These are phyloP conservation scores for Origma solitaria DNA, from an alignment of 2,113 vertebrate species.

Conservation along the genomic window DNA sequence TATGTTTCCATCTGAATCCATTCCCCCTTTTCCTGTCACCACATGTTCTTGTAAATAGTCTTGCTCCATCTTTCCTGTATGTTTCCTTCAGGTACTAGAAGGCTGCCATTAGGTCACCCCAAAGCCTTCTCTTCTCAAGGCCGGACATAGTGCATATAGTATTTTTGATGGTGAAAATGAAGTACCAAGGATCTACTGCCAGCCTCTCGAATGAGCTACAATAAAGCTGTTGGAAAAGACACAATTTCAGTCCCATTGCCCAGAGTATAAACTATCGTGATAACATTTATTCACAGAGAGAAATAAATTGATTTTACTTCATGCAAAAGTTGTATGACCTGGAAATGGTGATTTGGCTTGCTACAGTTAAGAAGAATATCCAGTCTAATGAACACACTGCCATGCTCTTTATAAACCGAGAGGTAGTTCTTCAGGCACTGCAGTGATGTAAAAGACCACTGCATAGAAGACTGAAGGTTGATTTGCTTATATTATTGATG, in stretches of 20 bases:
- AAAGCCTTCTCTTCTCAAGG: background rate
- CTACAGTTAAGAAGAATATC: background rate
- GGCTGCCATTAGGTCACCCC: background rate
- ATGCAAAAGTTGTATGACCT: background rate
- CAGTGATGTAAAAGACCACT: background rate
- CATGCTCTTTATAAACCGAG: background rate
- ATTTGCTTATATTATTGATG: background rate
- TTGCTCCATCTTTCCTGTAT: background rate
- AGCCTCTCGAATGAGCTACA: background rate
- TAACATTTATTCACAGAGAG: background rate
- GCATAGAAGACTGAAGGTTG: background rate
- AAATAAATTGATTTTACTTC: background rate
- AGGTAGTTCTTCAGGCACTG: background rate
- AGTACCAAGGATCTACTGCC: background rate
- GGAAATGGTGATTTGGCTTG: background rate
- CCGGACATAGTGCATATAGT: background rate
- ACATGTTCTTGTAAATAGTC: background rate
- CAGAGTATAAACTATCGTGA: background rate
- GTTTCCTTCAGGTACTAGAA: background rate
- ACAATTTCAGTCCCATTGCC: background rate
- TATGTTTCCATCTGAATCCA: background rate
- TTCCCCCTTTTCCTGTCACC: background rate
- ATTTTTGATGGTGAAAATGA: background rate
- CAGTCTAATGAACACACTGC: background rate
- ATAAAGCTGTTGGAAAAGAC: background rate